phyloP scores from a whole-genome alignment of 2,113 vertebrate genomes.

The Uropsilus gracilis region DNA sequence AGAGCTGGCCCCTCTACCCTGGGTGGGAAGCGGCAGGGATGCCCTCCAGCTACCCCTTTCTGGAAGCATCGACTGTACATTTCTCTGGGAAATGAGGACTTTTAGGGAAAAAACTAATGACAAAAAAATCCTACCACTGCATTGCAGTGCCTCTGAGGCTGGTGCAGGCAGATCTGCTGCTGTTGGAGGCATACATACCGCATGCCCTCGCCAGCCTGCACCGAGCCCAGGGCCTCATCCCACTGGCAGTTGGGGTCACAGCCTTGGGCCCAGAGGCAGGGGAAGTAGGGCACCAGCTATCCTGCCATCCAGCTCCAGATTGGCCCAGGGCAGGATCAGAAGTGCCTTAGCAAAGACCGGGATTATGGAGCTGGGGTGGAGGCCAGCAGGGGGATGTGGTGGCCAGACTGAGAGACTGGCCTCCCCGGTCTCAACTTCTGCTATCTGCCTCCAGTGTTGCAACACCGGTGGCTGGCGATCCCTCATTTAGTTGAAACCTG shows the following conservation, averaged over 20 bases:
- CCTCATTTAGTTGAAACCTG: not conserved
- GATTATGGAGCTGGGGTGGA: too few species aligned
- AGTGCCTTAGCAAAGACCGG: not conserved
- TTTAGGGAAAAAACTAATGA: conserved; percentile 34
- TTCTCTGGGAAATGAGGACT: conserved; percentile 64
- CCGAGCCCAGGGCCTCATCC: not conserved
- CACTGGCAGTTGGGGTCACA: not conserved
- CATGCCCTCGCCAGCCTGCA: rapidly evolving
- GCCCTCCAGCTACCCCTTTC: not conserved
- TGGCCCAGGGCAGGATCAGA: not conserved
- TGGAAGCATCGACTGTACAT: conserved; percentile 39
- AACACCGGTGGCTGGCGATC: too few species aligned
- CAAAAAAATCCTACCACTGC: conserved; percentile 74
- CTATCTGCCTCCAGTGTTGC: rapidly evolving
- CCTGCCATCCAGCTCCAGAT: not conserved
- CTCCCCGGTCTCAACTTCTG: not conserved
- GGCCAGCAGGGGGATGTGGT: not conserved
- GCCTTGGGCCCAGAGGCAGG: not conserved
- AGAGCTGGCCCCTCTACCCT: rapidly evolving
- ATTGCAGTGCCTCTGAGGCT: conserved; percentile 79
- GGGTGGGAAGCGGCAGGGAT: too few species aligned
- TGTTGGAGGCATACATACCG: not conserved
- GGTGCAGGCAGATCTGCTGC: not conserved
- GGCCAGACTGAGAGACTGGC: not conserved
- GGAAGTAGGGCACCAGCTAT: not conserved